Evolutionary conservation across 2,888 invertebrate species (phyloP), one percentile per base, ranked within the genome.

Genomic region (Amiota communis): DNA sequence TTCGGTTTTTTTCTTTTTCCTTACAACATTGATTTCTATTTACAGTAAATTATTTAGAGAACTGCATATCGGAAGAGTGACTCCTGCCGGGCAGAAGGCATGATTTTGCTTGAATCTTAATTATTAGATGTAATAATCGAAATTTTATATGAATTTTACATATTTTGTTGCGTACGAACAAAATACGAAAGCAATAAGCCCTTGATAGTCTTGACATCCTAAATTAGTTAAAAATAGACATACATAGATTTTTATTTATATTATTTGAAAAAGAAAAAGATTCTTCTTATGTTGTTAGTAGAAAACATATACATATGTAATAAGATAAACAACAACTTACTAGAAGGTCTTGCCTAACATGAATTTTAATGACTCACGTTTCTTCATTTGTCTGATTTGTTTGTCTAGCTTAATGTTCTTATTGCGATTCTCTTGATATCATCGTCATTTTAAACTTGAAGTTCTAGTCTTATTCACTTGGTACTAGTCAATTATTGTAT

Each of bases 271-370:
- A 36, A 36, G 36, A 36, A n/a, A n/a, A n/a, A 36, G 36, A 36
- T 6, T 36, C 8, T 36, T 36, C 36, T 36, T 36, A 36, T 36
- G 6, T 36, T 36, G 36, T 36, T 36, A 36, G 4, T 23, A 23
- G 23, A 23, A 23, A 23, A 23, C 23, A 23, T 23, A 23, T 3
- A 23, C 1, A n/a, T n/a, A n/a, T n/a, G n/a, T n/a, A n/a, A n/a
- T 36, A 36, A 36, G 0, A 36, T 36, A 36, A 36, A 36, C 8
- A 36, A 36, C 36, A 36, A 36, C 36, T 36, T 0, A 36, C 6
- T 82, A 83, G 83, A 83, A 83, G 83, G 83, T 85, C 85, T 85
- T 77, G 84, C 82, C 81, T 79, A 67, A 84, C 83, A 83, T 85
- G 83, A 83, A 80, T 83, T 79, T 61, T 67, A 73, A 80, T 83